Evolutionary conservation across 2,113 vertebrate genomes (phyloP).

Genomic region (Rhineura floridana): DNA sequence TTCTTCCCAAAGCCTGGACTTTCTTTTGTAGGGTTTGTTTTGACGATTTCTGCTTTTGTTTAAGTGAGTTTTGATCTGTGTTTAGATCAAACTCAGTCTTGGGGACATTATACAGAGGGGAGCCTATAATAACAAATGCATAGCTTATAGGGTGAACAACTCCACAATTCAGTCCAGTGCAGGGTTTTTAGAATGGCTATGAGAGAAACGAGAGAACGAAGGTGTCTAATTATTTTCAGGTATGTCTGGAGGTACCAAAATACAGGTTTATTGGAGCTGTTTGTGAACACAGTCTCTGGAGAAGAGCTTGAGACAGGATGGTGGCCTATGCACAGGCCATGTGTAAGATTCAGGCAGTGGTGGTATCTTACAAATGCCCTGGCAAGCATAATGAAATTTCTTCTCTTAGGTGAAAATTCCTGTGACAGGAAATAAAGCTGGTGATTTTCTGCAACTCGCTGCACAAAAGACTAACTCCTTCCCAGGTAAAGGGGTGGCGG

Average conservation of each 20-base stretch:
- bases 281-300: background rate
- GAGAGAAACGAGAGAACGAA: background rate
- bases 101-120: too few species aligned
- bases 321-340: background rate
- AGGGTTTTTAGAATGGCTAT: too few species aligned
- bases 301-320: background rate
- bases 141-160: background rate
- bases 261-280: background rate
- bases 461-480: constrained; percentile 17
- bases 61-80: too few species aligned
- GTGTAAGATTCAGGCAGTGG: background rate
- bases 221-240: background rate
- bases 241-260: background rate
- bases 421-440: constrained; percentile 43
- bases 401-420: constrained; percentile 60
- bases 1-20: too few species aligned
- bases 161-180: too few species aligned
- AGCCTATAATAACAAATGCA: background rate
- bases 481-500: background rate
- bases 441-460: constrained; percentile 57
- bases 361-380: background rate
- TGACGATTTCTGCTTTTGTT: too few species aligned
- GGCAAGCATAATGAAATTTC: background rate
- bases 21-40: too few species aligned
- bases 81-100: too few species aligned